phyloP scores from a whole-genome alignment of 2,113 vertebrate genomes.

The Ia io region DNA sequence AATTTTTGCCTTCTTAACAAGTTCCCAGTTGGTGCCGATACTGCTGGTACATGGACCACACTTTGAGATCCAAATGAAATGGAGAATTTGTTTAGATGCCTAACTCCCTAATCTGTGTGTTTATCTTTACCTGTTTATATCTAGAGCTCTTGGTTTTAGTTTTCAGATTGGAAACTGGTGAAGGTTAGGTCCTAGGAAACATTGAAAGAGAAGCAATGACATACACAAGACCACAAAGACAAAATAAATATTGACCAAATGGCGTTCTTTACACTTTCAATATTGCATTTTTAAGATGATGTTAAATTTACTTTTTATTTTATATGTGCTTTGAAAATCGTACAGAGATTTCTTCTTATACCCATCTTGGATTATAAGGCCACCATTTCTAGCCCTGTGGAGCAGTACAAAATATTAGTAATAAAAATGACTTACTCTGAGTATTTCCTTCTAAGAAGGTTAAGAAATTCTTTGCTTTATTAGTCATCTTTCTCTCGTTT shows the following conservation, averaged over 20 bases:
- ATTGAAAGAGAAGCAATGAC: neutral
- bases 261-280: neutral
- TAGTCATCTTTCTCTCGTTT: neutral
- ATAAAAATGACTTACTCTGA: neutral
- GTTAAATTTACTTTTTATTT: conserved; percentile 2
- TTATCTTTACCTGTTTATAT: neutral
- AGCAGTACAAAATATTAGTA: neutral
- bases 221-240: neutral
- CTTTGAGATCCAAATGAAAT: neutral
- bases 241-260: neutral
- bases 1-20: neutral
- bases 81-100: neutral
- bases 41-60: neutral
- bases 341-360: neutral
- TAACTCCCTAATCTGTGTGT: no score
- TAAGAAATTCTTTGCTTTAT: neutral
- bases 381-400: neutral
- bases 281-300: neutral
- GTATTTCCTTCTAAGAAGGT: neutral
- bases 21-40: neutral
- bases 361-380: neutral
- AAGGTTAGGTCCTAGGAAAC: neutral
- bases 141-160: neutral
- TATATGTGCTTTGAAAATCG: neutral
- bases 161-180: neutral